phyloP scores from a whole-genome alignment of 2,113 vertebrate species.

The Tylochromis polylepis region DNA sequence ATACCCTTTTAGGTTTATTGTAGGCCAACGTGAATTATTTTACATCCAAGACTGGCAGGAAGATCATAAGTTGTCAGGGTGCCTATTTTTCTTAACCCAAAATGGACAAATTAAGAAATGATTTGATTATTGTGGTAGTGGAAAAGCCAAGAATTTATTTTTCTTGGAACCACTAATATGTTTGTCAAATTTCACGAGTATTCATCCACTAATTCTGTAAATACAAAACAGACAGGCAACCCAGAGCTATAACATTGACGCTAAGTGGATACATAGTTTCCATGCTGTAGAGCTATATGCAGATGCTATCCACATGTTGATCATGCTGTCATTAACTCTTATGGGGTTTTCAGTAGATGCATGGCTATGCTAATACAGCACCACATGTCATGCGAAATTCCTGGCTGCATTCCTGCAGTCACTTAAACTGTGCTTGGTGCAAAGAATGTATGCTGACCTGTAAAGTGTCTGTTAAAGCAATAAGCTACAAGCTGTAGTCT shows the following conservation, averaged over 20 bases:
- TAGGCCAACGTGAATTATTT: not conserved
- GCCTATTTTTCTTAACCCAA: not conserved
- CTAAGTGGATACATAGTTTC: not conserved
- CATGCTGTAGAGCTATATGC: not conserved
- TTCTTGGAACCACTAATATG: not conserved
- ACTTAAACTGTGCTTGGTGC: not conserved
- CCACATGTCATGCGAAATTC: not conserved
- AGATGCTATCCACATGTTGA: not conserved
- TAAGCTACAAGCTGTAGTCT: conserved; percentile 24
- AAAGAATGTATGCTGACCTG: conserved; percentile 24
- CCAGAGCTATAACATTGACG: not conserved
- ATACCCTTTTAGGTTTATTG: not conserved
- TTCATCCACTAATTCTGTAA: not conserved
- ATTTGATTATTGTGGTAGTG: not conserved
- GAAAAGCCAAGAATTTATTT: not conserved
- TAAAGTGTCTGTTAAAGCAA: conserved; percentile 35
- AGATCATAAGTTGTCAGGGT: not conserved
- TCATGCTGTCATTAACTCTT: not conserved
- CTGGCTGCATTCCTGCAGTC: not conserved
- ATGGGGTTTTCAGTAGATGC: not conserved
- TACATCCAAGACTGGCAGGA: not conserved
- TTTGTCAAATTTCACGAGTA: not conserved
- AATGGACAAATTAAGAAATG: not conserved
- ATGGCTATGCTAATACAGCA: not conserved
- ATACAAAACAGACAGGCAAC: not conserved